Base-by-base conservation (phyloP, 2,797 vertebrate species). In the Poliocrania exsul region DNA sequence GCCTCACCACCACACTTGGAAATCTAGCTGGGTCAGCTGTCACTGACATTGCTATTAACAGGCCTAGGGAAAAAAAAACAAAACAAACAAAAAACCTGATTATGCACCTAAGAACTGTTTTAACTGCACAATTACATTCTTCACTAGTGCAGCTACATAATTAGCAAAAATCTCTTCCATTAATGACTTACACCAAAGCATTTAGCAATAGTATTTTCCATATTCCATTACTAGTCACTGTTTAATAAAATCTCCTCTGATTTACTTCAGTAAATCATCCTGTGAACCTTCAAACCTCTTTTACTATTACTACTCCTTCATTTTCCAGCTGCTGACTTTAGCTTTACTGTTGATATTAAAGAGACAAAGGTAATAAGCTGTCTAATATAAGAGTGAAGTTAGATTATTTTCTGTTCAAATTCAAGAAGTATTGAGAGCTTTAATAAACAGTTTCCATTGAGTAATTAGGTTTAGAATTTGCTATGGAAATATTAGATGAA, bases 401-500 rank as follows among this genome's bases (percentile, higher is more conserved):
- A 46, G 51, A 74, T 85, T 92, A 60, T 86, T 91, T 83, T 87
- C 16, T 31, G 18, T 81, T 85, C 40, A 86, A 91, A 94, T 73
- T 83, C 42, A 87, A 61, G 70, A 92, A 88, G 58, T 37, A 86
- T 33, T 87, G 33, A 91, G 61, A 56, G 6, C 17, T 81, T 64
- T 75, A 90, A 94, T 77, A 92, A 96, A 85, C 77, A 94, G 84
- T 82, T 91, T 93, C 80, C 46, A 57, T 8, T 77, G 75, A 51
- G 29, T 78, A 90, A 93, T 82, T 87, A 61, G 17, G 16, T 89
- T 92, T 61, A 74, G 71, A 71, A 61, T 82, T 95, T 93, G 14
- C 57, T 50, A 10, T 42, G 62, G 65, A 65, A 89, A 56, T 74
- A 81, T 71, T 65, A 69, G 26, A 83, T 81, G 47, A 70, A 91